phyloP scores from a whole-genome alignment of 2,888 invertebrate species.

The Ophion ellenae region DNA sequence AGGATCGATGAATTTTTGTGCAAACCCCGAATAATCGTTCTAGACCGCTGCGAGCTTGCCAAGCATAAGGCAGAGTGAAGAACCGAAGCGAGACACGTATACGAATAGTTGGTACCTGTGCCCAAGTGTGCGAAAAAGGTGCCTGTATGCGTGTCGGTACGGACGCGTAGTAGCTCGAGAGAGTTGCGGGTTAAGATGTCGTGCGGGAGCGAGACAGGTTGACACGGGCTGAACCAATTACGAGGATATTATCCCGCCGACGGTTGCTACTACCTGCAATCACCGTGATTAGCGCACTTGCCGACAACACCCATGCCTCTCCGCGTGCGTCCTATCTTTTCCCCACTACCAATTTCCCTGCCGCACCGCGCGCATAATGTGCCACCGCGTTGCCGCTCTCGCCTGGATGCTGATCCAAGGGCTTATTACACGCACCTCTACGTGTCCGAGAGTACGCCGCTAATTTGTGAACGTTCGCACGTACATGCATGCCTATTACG shows the following conservation, averaged over 20 bases:
- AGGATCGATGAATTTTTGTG: constrained; percentile 74
- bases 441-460: constrained; percentile 73
- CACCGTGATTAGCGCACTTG: constrained; percentile 80
- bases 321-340: constrained; percentile 60
- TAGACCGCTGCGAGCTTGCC: constrained; percentile 10
- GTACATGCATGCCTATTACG: constrained; percentile 64
- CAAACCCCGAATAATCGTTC: constrained; percentile 61
- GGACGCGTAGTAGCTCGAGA: constrained; percentile 38
- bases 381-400: constrained; percentile 50
- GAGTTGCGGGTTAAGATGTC: constrained; percentile 78
- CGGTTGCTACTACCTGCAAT: constrained; percentile 80
- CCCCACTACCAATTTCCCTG: constrained; percentile 46
- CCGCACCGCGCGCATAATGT: constrained; percentile 53
- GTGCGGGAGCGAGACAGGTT: constrained; percentile 79
- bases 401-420: constrained; percentile 55
- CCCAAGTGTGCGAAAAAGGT: neutral
- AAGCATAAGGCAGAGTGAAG: constrained; percentile 13
- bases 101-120: neutral
- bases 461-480: constrained; percentile 80
- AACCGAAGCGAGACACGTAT: constrained; percentile 2
- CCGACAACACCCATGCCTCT: constrained; percentile 69
- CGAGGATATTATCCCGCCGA: constrained; percentile 80
- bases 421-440: constrained; percentile 74
- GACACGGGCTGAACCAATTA: constrained; percentile 82
- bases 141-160: neutral